Evolutionary conservation across 2,888 invertebrate genomes (phyloP).

Genomic region (Eilema caniola): DNA sequence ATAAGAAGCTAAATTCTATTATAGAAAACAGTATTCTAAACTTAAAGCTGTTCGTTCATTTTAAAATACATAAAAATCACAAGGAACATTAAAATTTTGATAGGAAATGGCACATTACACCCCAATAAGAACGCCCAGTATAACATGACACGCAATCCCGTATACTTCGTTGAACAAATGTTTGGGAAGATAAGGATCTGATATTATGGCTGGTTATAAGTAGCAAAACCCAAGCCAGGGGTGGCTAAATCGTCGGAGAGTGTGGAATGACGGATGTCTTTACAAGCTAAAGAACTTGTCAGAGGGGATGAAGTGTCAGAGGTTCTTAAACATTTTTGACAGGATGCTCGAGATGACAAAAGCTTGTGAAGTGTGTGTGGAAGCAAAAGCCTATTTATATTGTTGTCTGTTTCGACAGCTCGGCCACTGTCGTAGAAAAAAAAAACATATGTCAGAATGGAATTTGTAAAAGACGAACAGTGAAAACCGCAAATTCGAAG

Average conservation of each 20-base stretch:
- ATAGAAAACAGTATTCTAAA: conserved; percentile 38
- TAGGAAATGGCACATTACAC: conserved; percentile 83
- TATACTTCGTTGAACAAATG: conserved; percentile 6
- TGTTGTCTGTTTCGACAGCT: no score
- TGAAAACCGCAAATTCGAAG: no score
- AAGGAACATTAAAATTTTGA: conserved; percentile 55
- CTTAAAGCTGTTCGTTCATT: conserved; percentile 37
- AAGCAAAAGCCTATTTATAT: not conserved
- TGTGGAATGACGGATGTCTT: conserved; percentile 84
- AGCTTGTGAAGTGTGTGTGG: not conserved
- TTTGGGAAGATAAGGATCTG: conserved; percentile 42
- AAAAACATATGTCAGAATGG: no score
- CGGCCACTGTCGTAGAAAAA: no score
- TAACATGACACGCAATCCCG: conserved; percentile 6
- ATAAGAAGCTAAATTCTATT: conserved; percentile 28
- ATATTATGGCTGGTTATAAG: conserved; percentile 58
- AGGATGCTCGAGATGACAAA: not conserved
- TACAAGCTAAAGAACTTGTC: conserved; percentile 81
- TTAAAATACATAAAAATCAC: conserved; percentile 51
- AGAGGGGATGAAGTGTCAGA: conserved; percentile 58
- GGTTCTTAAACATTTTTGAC: conserved; percentile 61
- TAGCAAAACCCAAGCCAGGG: conserved; percentile 66
- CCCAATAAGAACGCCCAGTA: conserved; percentile 50
- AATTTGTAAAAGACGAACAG: no score
- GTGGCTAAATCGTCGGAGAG: conserved; percentile 69